Evolutionary conservation across 2,888 invertebrate genomes (phyloP), one percentile per base, ranked within the genome.

Genomic region (Pyrochroa serraticornis): DNA sequence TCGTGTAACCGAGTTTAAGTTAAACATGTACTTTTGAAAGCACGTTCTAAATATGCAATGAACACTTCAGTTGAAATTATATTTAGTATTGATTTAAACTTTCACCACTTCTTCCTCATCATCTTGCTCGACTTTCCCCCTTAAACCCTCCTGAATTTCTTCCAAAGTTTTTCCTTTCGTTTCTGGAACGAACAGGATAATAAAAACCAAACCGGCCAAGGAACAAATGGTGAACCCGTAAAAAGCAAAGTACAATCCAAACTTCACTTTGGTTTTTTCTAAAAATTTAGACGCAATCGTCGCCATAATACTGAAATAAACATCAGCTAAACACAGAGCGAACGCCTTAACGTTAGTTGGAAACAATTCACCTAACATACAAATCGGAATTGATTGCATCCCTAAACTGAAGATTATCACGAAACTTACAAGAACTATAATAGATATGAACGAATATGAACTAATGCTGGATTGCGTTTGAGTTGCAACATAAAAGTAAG

Each of bases 151-250:
- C 72, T 89, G 89, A 69, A 89, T 89, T 70, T 85, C 84, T 45
- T 87, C 82, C 71, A 89, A 82, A 1, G 87, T 87, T 70, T 87
- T 88, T 52, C 88, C 87, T 74, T 87, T 89, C 1, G 89, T 89
- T 77, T 89, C 89, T 1, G 89, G 88, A 10, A 89, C 82, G 63
- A 83, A 76, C 13, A 83, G 74, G 46, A 82, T 66, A 69, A 88
- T 85, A 75, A 85, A 87, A 61, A 84, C 75, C 45, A 88, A 77
- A 0, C 87, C 87, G 50, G 86, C 54, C 14, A 85, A 73, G 8
- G 86, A 86, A 71, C 83, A 85, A 9, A 79, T 71, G 0, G 84
- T 81, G 75, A 88, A 89, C 66, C 84, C 84, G 79, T 85, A 85
- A 75, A 89, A 89, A 60, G 86, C 84, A 69, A 85, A 82, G 74